A percentile compares a stretch with the other conserved stretches of the same genome.
Evolutionary conservation across 1,140 invertebrate species (phyloP).

Genomic region (Drosophila lowei): DNA sequence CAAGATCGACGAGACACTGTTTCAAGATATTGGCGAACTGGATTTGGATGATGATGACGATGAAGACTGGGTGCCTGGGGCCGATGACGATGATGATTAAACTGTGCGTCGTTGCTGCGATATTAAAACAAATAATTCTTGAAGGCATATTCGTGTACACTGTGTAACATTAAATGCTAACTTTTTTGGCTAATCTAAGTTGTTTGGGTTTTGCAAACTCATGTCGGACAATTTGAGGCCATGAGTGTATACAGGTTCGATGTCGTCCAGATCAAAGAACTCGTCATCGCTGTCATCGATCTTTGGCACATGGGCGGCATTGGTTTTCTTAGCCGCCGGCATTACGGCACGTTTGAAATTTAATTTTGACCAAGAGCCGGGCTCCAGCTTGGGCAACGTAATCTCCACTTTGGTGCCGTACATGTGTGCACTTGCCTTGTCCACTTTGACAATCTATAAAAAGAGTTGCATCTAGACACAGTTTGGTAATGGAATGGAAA

Average conservation of each 20-base stretch:
- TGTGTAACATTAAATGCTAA: conserved; percentile 60
- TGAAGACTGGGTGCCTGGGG: conserved; percentile 75
- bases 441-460: conserved; percentile 88
- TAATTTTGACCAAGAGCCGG: conserved; percentile 91
- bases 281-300: conserved; percentile 63
- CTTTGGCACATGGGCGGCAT: conserved; percentile 35
- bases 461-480: conserved; percentile 71
- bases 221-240: conserved; percentile 62
- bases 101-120: conserved; percentile 6
- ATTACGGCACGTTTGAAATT: conserved; percentile 85
- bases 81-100: conserved; percentile 69
- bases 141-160: conserved; percentile 55
- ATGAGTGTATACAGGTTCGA: conserved; percentile 65
- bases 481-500: too few species aligned
- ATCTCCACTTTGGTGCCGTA: conserved; percentile 97
- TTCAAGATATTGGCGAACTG: conserved; percentile 95
- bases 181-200: conserved; percentile 53
- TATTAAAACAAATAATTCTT: conserved; percentile 25
- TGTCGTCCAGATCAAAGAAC: conserved; percentile 83
- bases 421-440: conserved; percentile 90
- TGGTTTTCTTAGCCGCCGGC: conserved; percentile 42
- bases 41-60: conserved; percentile 91
- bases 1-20: conserved; percentile 96
- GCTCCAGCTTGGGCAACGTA: conserved; percentile 93
- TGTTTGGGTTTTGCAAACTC: conserved; percentile 53